Evolutionary conservation across 1,140 invertebrate genomes (phyloP).

Genomic region (Drosophila elegans): DNA sequence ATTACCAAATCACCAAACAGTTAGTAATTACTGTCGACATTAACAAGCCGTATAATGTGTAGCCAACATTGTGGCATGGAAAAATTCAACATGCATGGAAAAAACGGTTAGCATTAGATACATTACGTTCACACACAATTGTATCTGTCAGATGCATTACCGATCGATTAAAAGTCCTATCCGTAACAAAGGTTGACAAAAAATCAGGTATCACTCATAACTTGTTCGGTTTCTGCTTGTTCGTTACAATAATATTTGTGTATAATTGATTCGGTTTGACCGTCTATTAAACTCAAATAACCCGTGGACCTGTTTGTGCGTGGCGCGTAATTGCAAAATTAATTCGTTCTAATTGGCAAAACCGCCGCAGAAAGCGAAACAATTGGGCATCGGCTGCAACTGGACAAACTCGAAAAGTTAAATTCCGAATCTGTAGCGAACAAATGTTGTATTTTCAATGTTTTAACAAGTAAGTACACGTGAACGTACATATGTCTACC

Average conservation of each 20-base stretch:
- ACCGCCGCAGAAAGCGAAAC: conserved; percentile 36
- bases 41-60: conserved; percentile 30
- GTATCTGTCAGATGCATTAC: conserved; percentile 8
- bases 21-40: conserved; percentile 44
- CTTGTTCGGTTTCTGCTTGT: conserved; percentile 22
- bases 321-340: conserved; percentile 56
- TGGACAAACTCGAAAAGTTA: conserved; percentile 35
- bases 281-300: conserved; percentile 42
- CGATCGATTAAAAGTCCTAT: conserved; percentile 19
- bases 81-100: not conserved
- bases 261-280: conserved; percentile 35
- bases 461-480: conserved; percentile 8
- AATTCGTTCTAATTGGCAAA: conserved; percentile 60
- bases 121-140: conserved; percentile 10
- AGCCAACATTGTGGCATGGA: conserved; percentile 22
- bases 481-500: conserved; percentile 16
- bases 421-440: conserved; percentile 20
- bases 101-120: conserved; percentile 3
- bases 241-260: conserved; percentile 30
- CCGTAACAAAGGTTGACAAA: conserved; percentile 32
- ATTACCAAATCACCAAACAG: conserved; percentile 39
- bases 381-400: conserved; percentile 19
- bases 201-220: conserved; percentile 41
- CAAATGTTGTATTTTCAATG: conserved; percentile 23
- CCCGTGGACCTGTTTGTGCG: conserved; percentile 42